phyloP scores from a whole-genome alignment of 2,888 invertebrate genomes.

The Aspidiotus rigidus region DNA sequence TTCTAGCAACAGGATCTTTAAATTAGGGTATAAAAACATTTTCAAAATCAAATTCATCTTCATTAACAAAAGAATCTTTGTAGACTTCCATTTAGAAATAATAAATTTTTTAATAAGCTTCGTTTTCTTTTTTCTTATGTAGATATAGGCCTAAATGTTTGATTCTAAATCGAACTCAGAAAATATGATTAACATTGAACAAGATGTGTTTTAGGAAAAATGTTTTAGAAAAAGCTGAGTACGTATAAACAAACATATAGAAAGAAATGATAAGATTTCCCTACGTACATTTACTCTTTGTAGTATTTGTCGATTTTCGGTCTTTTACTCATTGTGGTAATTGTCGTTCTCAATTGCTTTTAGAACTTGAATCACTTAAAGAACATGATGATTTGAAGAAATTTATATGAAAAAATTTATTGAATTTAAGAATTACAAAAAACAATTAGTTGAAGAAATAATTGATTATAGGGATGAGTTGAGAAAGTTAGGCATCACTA shows the following conservation, averaged over 20 bases:
- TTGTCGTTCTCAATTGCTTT: not conserved
- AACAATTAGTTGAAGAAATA: slow-evolving; percentile 1
- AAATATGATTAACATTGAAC: not conserved
- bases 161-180: not conserved
- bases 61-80: no score
- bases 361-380: not conserved
- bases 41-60: no score
- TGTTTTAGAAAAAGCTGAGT: not conserved
- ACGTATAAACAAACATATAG: slow-evolving; percentile 1
- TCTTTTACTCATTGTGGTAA: not conserved
- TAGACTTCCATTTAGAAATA: not conserved
- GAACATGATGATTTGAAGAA: not conserved
- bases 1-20: no score
- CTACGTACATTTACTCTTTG: no score
- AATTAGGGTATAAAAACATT: no score
- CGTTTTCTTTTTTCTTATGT: not conserved
- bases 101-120: not conserved
- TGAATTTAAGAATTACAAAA: not conserved
- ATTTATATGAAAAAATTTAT: not conserved
- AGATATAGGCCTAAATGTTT: not conserved
- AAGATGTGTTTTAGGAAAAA: not conserved
- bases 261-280: not conserved
- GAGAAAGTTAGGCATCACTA: slow-evolving; percentile 1
- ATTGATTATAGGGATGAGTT: not conserved
- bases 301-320: not conserved